These are phyloP conservation scores for Agriotes lineatus DNA, from an alignment of 2,888 invertebrate species.

Conservation along the genomic window DNA sequence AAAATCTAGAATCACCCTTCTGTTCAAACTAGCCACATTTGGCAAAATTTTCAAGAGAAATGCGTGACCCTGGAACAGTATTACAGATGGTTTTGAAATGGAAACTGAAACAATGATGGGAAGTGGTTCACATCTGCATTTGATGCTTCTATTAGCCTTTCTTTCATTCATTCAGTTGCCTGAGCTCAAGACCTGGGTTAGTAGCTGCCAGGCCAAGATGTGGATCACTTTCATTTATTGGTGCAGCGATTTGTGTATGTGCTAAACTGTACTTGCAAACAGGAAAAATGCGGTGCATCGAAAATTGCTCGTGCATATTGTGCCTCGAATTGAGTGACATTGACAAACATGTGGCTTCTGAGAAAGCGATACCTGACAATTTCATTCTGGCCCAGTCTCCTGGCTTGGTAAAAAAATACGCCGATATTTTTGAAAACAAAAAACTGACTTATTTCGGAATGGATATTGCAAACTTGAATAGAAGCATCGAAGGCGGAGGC, in stretches of 20 bases:
- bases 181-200: conserved; percentile 8
- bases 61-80: conserved; percentile 36
- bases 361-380: conserved; percentile 59
- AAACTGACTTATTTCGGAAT: conserved; percentile 69
- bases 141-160: conserved; percentile 52
- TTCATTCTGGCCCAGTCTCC: conserved; percentile 71
- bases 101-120: conserved; percentile 63
- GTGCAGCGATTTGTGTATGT: conserved; percentile 10
- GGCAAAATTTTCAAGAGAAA: not conserved
- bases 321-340: conserved; percentile 80
- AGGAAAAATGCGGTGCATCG: conserved; percentile 74
- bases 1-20: not conserved
- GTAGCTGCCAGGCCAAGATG: conserved; percentile 15
- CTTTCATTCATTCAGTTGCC: conserved; percentile 43
- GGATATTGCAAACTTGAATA: conserved; percentile 66
- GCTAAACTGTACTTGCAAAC: no score
- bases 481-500: not conserved
- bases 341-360: conserved; percentile 67
- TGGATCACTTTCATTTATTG: conserved; percentile 30
- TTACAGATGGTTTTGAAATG: conserved; percentile 50
- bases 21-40: no score
- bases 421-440: conserved; percentile 63
- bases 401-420: conserved; percentile 65
- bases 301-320: conserved; percentile 81
- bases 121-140: conserved; percentile 59